Evolutionary conservation across 2,888 invertebrate genomes (phyloP).

Genomic region (Pristionchus arcanus): DNA sequence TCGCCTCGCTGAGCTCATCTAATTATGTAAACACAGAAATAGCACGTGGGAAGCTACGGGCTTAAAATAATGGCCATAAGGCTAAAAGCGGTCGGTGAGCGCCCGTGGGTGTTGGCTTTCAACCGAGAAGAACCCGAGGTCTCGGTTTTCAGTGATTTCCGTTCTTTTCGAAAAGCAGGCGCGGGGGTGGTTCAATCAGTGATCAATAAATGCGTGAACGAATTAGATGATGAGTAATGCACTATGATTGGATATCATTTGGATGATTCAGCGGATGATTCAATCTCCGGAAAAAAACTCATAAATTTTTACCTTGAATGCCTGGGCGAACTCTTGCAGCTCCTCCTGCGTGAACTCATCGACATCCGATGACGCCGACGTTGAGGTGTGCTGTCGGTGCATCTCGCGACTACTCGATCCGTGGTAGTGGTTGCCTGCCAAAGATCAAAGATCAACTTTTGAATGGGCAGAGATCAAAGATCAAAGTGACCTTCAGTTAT

Average conservation of each 20-base stretch:
- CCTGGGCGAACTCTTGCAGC: slow-evolving; percentile 79
- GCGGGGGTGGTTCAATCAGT: too few species aligned
- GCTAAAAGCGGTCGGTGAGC: not conserved
- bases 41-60: not conserved
- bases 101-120: not conserved
- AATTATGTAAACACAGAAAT: slow-evolving; percentile 31
- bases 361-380: slow-evolving; percentile 73
- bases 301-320: slow-evolving; percentile 73
- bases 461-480: not conserved
- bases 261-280: too few species aligned
- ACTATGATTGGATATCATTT: not conserved
- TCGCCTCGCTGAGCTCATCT: not conserved
- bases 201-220: not conserved
- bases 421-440: not conserved
- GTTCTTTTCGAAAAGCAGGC: not conserved
- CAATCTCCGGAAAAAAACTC: too few species aligned
- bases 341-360: slow-evolving; percentile 79
- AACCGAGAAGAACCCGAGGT: not conserved
- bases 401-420: slow-evolving; percentile 62
- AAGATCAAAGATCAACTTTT: not conserved
- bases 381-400: slow-evolving; percentile 76
- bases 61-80: not conserved
- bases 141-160: not conserved
- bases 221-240: not conserved
- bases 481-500: not conserved